Base-by-base conservation (phyloP, 1,140 invertebrate species). In the Archivesica marissinica region DNA sequence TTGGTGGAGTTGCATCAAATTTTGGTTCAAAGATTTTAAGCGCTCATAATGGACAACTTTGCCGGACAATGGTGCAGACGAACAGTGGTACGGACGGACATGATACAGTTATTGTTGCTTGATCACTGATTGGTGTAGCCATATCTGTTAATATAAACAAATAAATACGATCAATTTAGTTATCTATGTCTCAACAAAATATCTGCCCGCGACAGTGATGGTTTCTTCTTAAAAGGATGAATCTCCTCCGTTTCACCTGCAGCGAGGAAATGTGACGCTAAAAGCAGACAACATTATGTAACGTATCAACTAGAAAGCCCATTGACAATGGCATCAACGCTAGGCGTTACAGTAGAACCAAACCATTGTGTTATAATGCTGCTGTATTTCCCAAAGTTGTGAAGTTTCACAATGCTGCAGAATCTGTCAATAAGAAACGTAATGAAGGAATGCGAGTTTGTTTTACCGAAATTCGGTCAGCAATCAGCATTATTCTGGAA, bases 91-190 rank as follows among this genome's bases (percentile, higher is more conserved):
- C 15, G 20, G 6, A 4, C 30, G n/a, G 30, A 64, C 59, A 35
- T 6, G 17, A 28, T 23, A 20, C 33, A 28, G n/a, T 28, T 20
- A n/a, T 11, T 59, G 54, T 25, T 28, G 54, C 2, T 30, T 59
- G 33, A n/a, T n/a, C n/a, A n/a, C n/a, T n/a, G n/a, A n/a, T n/a
- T 30, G 33, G 7, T 28, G 54, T 6, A 59, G 54, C 59, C 28
- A 64, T 64, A 64, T 64, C 59, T 64, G 59, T 64, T 64, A 64
- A 64, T 28, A 52, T 25, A 64, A 35, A 64, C 4, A 33, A 64
- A 64, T 13, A 33, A 64, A 17, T 64, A n/a, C n/a, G 59, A 20
- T 64, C 59, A 64, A 17, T 64, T 64, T 35, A 33, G 15, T 20
- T 2, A 64, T 33, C 28, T 30, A n/a, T n/a, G 9, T 59, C 3